phyloP scores from a whole-genome alignment of 2,113 vertebrate species.

The Laticauda colubrina region DNA sequence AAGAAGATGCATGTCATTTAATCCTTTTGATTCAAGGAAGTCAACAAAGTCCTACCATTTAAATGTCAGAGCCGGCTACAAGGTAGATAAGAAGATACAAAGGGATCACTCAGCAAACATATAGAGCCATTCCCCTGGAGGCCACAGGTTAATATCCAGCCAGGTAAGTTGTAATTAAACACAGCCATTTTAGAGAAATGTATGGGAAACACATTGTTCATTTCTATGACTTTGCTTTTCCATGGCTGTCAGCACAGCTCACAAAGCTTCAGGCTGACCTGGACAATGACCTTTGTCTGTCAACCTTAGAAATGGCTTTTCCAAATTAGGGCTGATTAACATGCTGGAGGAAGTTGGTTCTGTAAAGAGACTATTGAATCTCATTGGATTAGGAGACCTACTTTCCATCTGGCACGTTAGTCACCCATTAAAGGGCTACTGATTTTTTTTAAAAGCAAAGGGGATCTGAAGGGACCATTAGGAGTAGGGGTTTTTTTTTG shows the following conservation, averaged over 20 bases:
- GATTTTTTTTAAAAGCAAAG: not conserved
- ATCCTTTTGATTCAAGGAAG: conserved; percentile 16
- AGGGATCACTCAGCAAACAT: conserved; percentile 26
- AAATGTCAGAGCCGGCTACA: not conserved
- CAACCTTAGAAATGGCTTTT: conserved; percentile 21
- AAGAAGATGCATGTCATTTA: conserved; percentile 22
- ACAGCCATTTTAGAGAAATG: conserved; percentile 22
- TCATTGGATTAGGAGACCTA: not conserved
- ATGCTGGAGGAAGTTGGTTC: conserved; percentile 23
- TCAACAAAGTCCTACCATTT: conserved; percentile 29
- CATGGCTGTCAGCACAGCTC: conserved; percentile 11
- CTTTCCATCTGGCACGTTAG: conserved; percentile 15
- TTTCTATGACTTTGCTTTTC: conserved; percentile 9
- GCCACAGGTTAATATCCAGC: conserved; percentile 32
- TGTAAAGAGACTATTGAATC: conserved; percentile 11
- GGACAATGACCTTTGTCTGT: conserved; percentile 32
- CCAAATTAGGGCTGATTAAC: conserved; percentile 28
- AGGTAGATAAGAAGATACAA: conserved; percentile 30
- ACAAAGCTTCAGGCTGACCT: conserved; percentile 9
- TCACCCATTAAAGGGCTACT: conserved; percentile 5
- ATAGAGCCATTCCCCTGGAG: conserved; percentile 22
- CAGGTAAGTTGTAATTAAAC: conserved; percentile 11
- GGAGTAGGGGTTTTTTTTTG: not conserved
- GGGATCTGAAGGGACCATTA: not conserved
- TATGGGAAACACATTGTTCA: conserved; percentile 24